Evolutionary conservation across 1,140 invertebrate genomes (phyloP), one percentile per base, ranked within the genome.

Genomic region (Scaptomyza pallida): DNA sequence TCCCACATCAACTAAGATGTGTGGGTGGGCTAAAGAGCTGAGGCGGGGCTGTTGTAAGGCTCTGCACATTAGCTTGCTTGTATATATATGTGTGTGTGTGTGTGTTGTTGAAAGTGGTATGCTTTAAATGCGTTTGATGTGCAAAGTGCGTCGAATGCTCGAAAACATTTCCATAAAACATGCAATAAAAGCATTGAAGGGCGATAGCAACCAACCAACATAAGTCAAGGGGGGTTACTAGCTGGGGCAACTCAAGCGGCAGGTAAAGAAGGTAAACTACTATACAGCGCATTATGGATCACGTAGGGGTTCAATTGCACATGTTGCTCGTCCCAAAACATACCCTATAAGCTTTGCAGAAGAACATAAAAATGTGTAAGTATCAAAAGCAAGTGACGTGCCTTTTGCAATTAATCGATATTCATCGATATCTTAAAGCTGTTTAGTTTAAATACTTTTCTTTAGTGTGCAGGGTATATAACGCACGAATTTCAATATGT

Each of bases 141-240:
- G 77, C 73, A 77, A 65, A 81, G 77, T 75, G 67, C 82, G 82
- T 69, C 70, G 88, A 86, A 86, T 88, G 82, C 81, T 69, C 78
- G 82, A 72, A 88, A 30, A 86, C 33, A 86, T 86, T 78, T 88
- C 65, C 82, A 86, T 88, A 88, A 88, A 82, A 88, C 82, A 86
- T 86, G 82, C 82, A 88, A 86, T 82, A 86, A 88, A 86, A 78
- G 80, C 78, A 4, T 5, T 45, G 45, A 78, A 78, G 78, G 30
- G 52, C 73, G 79, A 67, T 60, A 52, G 52, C 33, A 54, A 47
- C 55, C 45, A 64, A 37, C 48, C 21, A 15, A 41, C 45, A 47
- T 26, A 26, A 21, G 19, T 21, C 19, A 21, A 21, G 19, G 19
- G 19, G 19, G 19, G 19, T 21, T 4, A 60, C 21, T 21, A 21